Percentiles rank a stretch among this genome's conserved stretches.
Evolutionary conservation across 2,113 vertebrate genomes (phyloP).

Genomic region (Hucho hucho): DNA sequence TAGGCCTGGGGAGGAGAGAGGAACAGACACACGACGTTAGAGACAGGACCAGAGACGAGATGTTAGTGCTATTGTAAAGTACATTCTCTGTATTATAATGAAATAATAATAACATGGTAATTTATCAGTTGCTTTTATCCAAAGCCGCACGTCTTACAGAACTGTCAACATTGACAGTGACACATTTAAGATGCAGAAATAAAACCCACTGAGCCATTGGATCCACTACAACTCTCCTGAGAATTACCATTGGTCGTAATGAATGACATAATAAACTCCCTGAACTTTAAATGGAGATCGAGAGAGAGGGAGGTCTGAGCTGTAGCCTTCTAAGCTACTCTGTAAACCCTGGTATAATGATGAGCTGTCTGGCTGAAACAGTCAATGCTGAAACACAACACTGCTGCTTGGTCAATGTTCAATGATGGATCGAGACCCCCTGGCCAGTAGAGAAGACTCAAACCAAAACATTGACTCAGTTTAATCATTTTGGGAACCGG

Average conservation of each 20-base stretch:
- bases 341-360: neutral
- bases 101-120: too few species aligned
- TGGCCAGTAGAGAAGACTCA: neutral
- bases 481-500: too few species aligned
- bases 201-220: too few species aligned
- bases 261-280: neutral
- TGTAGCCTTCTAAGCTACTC: neutral
- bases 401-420: neutral
- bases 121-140: too few species aligned
- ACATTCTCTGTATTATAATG: too few species aligned
- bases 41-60: neutral
- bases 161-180: too few species aligned
- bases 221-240: neutral
- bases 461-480: too few species aligned
- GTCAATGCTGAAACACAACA: neutral
- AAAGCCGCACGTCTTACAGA: too few species aligned
- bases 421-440: neutral
- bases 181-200: too few species aligned
- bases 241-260: neutral
- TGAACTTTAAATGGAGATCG: neutral
- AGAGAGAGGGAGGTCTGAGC: neutral
- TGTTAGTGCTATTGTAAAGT: neutral
- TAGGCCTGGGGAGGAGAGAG: constrained; percentile 80
- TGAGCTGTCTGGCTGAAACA: neutral
- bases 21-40: too few species aligned